Base-by-base conservation (phyloP, 2,888 invertebrate species). In the Mythimna pallens region DNA sequence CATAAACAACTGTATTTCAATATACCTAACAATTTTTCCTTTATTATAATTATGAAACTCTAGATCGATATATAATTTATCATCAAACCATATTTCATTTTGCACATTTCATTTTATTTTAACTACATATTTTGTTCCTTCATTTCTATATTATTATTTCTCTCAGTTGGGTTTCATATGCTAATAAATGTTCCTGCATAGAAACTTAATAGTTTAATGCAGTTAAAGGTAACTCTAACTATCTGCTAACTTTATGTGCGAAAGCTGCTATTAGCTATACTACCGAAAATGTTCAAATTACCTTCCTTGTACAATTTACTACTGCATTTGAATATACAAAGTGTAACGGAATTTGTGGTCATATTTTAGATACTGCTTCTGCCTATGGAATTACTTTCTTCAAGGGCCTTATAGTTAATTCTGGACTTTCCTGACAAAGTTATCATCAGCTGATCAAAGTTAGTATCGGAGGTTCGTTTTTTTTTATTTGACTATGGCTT, bases 151-250 rank as follows among this genome's bases (percentile, higher is more conserved):
- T 4, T 57, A 65, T 63, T 30, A 63, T 70, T 77, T 30, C 3
- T 40, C 30, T 47, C 7, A 54, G 9, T 73, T 59, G 6, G 4
- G 1, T 22, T 72, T 40, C 43, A 12, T 63, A 55, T 57, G 75
- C 55, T 55, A 30, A 73, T 65, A 66, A 75, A 74, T 63, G 20
- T 73, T 20, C 36, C 36, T 66, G 64, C 61, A 65, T 61, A 57
- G n/a, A 64, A 78, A 78, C 67, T 70, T 80, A 66, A 76, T 65
- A 71, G 54, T 61, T 67, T 73, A 77, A 65, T 80, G 69, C 75
- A 65, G 65, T 62, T 70, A 70, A 67, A 70, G 59, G 59, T 72
- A 68, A 73, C 78, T 67, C 12, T 65, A 78, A 78, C 73, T 68
- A 55, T 79, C 50, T 61, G 3, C 43, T 58, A 73, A 83, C 69